These are phyloP conservation scores for Prosapia bicincta DNA, from an alignment of 2,888 invertebrate species.

Conservation along the genomic window DNA sequence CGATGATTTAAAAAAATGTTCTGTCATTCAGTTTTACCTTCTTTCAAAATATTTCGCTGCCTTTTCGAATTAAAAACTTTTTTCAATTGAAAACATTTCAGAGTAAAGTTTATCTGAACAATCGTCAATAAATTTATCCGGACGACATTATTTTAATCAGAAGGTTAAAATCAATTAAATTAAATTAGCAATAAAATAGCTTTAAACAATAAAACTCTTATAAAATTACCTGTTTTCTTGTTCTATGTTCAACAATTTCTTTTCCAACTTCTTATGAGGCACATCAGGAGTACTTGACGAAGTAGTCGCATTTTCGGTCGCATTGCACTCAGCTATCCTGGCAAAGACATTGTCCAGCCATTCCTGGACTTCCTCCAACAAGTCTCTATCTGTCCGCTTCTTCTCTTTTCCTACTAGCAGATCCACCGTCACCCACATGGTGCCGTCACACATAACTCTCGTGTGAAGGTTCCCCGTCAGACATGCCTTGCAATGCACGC, in stretches of 20 bases:
- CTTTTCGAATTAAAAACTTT: no score
- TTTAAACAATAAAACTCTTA: no score
- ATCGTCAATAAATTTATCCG: no score
- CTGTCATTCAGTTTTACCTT: no score
- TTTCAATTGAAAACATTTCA: no score
- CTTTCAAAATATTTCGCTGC: no score
- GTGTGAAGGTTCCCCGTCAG: background rate
- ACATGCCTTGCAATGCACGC: background rate
- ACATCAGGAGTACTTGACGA: background rate
- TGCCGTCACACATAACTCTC: background rate
- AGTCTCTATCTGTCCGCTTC: background rate
- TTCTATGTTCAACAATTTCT: background rate
- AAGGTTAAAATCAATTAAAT: no score
- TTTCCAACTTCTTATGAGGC: background rate
- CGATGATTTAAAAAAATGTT: no score
- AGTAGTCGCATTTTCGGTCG: background rate
- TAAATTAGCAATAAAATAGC: no score
- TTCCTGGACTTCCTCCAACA: background rate
- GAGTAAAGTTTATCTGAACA: no score
- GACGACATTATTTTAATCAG: no score
- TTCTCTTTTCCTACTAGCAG: background rate
- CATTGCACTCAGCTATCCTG: background rate
- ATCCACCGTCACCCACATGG: background rate
- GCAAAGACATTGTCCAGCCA: background rate
- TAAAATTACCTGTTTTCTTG: background rate